Base-by-base conservation (phyloP, 2,888 invertebrate genomes). In the Cosmia trapezina region DNA sequence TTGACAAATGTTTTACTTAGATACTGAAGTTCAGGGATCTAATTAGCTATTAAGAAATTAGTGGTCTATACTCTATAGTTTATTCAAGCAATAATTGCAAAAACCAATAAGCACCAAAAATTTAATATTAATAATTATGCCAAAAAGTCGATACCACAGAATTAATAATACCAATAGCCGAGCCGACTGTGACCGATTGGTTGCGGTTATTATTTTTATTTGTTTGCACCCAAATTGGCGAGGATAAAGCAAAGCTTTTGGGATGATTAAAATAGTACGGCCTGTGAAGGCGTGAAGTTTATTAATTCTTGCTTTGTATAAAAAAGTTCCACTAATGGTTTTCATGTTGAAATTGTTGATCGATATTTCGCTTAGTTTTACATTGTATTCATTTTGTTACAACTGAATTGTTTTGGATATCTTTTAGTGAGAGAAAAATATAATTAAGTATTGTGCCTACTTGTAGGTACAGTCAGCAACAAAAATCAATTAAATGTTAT, bases 181-280 rank as follows among this genome's bases (percentile, higher is more conserved):
- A 28, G 59, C 59, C 45, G n/a, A 61, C 57, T 73, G 47, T 69
- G 76, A 80, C 65, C 73, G 63, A 84, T 86, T 86, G 47, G 78
- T 33, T 63, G 22, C 14, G 75, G 84, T 76, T 68, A 70, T 70
- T 78, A 78, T 41, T 63, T 65, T 77, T 60, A 73, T 66, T 64
- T 43, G 68, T 83, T 75, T 45, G 41, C 51, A 66, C 2, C 14
- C 68, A 77, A 80, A 83, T 83, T 80, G 70, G 83, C 74, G 68
- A 71, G 59, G 59, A 12, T 33, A 17, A 79, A 66, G 56, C 47
- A 17, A 79, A 66, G 56, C 47, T 57, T 54, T 63, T 3, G 33
- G 49, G 33, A 33, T 49, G 47, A 51, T 70, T 73, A 61, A 69
- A 75, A 73, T 62, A 79, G 28, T 70, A 70, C 47, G 22, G 33